These are phyloP conservation scores for Hirtodrosophila trivittata DNA, from an alignment of 2,888 invertebrate species.

Conservation along the genomic window DNA sequence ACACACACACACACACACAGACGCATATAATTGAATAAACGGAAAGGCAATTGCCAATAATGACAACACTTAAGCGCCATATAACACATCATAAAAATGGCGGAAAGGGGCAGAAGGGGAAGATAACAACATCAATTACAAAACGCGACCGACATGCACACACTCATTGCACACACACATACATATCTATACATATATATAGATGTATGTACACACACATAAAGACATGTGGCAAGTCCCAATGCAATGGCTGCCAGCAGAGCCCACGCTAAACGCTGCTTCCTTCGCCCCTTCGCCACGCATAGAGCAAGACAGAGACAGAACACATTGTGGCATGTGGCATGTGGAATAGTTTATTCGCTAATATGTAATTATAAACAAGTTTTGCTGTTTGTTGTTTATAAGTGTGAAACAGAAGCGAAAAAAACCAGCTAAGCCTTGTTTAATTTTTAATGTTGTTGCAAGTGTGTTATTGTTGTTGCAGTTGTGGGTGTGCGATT, in stretches of 20 bases:
- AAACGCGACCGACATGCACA: conserved; percentile 31
- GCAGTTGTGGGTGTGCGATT: conserved; percentile 20
- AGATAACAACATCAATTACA: conserved; percentile 57
- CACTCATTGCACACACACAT: conserved; percentile 17
- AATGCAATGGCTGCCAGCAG: conserved; percentile 39
- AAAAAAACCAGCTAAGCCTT: conserved; percentile 27
- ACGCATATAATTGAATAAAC: conserved; percentile 59
- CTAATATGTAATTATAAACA: conserved; percentile 77
- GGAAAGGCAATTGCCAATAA: conserved; percentile 59
- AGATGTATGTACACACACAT: conserved; percentile 11
- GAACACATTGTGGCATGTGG: conserved; percentile 10
- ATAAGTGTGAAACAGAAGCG: conserved; percentile 47
- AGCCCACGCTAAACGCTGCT: conserved; percentile 2
- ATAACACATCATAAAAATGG: conserved; percentile 57
- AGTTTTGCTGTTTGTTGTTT: conserved; percentile 64
- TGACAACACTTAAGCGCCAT: conserved; percentile 67
- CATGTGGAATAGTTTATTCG: conserved; percentile 66
- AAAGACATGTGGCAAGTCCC: conserved; percentile 12
- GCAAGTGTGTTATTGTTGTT: conserved; percentile 29
- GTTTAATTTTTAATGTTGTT: conserved; percentile 38
- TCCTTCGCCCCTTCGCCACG: conserved; percentile 1
- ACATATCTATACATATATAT: conserved; percentile 8
- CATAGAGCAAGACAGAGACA: conserved; percentile 4
- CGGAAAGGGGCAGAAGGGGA: neutral
- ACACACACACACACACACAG: neutral